A percentile compares a stretch with the other conserved stretches of the same genome.
These are phyloP conservation scores for Coilia nasus DNA, from an alignment of 2,797 vertebrate genomes.

Conservation along the genomic window DNA sequence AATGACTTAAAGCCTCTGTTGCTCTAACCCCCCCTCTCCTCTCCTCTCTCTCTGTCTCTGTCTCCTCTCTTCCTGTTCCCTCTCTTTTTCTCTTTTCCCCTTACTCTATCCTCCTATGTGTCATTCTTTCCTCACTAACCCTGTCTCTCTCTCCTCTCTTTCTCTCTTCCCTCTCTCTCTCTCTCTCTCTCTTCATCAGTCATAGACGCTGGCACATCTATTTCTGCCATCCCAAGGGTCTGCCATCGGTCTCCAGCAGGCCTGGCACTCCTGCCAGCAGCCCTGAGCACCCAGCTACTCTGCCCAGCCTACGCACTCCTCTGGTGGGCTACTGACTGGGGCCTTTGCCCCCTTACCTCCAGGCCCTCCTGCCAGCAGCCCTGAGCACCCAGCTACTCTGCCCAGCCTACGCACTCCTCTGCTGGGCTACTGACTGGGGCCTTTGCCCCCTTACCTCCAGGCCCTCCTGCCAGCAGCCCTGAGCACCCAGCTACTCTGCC, in stretches of 20 bases:
- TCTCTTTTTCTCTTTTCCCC: not conserved
- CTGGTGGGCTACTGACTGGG: too few relatives aligned
- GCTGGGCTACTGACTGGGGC: too few relatives aligned
- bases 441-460: too few relatives aligned
- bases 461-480: too few relatives aligned
- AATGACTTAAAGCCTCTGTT: constrained; percentile 62
- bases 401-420: too few relatives aligned
- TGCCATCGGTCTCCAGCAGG: not conserved
- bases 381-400: too few relatives aligned
- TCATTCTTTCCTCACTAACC: not conserved
- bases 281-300: too few relatives aligned
- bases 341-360: too few relatives aligned
- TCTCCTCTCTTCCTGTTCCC: too few relatives aligned
- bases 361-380: too few relatives aligned
- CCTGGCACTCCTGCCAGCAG: not conserved
- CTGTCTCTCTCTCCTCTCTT: not conserved
- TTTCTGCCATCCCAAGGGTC: not conserved
- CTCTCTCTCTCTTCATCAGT: not conserved
- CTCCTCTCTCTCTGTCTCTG: not conserved
- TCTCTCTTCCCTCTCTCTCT: not conserved
- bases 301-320: too few relatives aligned
- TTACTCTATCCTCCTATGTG: not conserved
- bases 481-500: too few relatives aligned
- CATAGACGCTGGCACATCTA: not conserved
- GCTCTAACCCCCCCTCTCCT: not conserved